Evolutionary conservation across 2,113 vertebrate species (phyloP), one percentile per base, ranked within the genome.

Genomic region (Sminthopsis crassicaudata): DNA sequence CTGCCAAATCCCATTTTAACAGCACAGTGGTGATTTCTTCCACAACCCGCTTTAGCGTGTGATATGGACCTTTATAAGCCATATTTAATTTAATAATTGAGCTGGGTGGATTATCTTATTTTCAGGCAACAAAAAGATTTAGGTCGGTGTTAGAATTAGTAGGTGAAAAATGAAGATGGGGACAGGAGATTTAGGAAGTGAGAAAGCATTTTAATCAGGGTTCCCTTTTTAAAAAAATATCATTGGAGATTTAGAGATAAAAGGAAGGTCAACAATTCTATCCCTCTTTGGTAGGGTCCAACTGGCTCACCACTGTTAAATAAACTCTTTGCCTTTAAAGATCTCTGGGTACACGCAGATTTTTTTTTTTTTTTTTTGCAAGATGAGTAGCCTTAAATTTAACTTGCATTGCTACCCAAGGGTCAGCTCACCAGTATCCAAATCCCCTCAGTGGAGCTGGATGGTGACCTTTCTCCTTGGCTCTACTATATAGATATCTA

Each of bases 1-100:
- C 95, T 89, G 67, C 22, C 42, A 93, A 94, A 24, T 95, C 91
- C 95, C 93, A 91, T 94, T 96, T 95, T 54, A 96, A 67, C 36
- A 30, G 60, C 60, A 36, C 60, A 94, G 93, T 67, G 93, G 90
- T 30, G 53, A 4, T 92, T 95, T 95, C 19, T 57, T 93, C 14
- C 36, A 92, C 30, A 53, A 0, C 94, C 24, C 52, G 52, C 57
- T 10, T 55, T 91, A 90, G 5, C 95, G 90, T 2, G 24, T 60
- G 92, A 89, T 25, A 67, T 11, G 91, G 42, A 36, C 89, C 53
- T 91, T 42, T 95, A 19, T 53, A 76, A 60, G 24, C 4, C 92
- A 42, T 53, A 36, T 0, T 8, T 90, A n/a, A 57, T 90, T 46
- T 91, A n/a, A 42, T 36, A 76, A 76, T 7, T 19, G 67, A 76